Evolutionary conservation across 2,888 invertebrate species (phyloP), one percentile per base, ranked within the genome.

Genomic region (Diarsia mendica): DNA sequence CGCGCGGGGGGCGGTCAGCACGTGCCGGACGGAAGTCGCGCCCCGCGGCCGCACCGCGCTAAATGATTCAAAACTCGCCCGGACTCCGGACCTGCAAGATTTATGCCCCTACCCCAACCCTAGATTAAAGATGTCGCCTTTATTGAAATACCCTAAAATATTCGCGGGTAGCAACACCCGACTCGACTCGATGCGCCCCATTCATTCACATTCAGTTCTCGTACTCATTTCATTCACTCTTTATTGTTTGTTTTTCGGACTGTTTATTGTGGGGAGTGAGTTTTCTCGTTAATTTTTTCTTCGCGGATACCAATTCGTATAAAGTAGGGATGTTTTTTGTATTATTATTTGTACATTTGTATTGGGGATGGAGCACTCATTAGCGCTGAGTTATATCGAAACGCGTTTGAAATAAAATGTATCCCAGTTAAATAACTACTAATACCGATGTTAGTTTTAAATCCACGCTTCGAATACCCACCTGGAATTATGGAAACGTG

Each of bases 71-170:
- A 95, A 96, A 96, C 96, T 95, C 95, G 92, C 92, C 88, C 85
- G 82, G 82, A 85, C 74, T 76, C 93, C 94, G 95, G 92, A 95
- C 95, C 95, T 96, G 96, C 96, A 96, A 96, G 96, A 96, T 96
- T 96, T 96, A 96, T 96, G 95, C 95, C 94, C 92, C 92, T 94
- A 92, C 95, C 94, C 95, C 94, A 94, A 94, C 95, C 95, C 95
- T 95, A 95, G 96, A 96, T 96, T 96, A 96, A 95, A 96, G 95
- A 96, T 95, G 96, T 96, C 96, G 95, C 94, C 93, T 94, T 95
- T 96, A 96, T 96, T 96, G 96, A 95, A 96, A 95, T 94, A 94
- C 95, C 93, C 91, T 94, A 91, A 93, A 94, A 94, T 89, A 87
- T 88, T 88, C 88, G 83, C 85, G 72, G 74, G 67, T 60, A 80